These are phyloP conservation scores for Chrysoperla carnea DNA, from an alignment of 1,140 invertebrate genomes.

Conservation along the genomic window DNA sequence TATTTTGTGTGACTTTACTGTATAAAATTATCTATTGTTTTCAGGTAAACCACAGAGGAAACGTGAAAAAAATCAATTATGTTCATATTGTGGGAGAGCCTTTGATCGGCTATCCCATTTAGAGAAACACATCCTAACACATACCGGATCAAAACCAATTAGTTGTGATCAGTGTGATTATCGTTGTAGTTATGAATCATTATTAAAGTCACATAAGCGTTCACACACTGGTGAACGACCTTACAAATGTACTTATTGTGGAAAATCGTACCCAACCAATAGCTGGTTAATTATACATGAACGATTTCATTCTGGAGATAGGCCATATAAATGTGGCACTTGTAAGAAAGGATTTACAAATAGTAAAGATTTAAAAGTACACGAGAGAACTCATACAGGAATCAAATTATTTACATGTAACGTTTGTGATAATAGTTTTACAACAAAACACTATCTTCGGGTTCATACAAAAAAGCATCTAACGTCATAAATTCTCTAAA, in stretches of 20 bases:
- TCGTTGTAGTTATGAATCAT: background rate
- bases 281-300: background rate
- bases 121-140: background rate
- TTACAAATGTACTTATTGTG: constrained; percentile 1
- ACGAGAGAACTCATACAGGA: background rate
- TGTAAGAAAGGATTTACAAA: constrained; percentile 1
- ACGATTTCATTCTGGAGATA: background rate
- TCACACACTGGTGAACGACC: background rate
- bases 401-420: constrained; percentile 1
- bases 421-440: background rate
- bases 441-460: background rate
- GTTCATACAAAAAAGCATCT: constrained; percentile 1
- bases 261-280: background rate
- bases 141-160: background rate
- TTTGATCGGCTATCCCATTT: background rate
- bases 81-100: background rate
- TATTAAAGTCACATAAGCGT: background rate
- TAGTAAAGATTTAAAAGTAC: constrained; percentile 1
- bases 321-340: background rate
- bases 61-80: background rate
- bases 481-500: too few species aligned
- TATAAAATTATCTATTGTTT: too few species aligned
- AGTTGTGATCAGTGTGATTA: constrained; percentile 1
- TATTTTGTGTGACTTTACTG: too few species aligned
- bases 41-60: background rate